phyloP scores from a whole-genome alignment of 2,888 invertebrate genomes.

The Sialis lutaria region DNA sequence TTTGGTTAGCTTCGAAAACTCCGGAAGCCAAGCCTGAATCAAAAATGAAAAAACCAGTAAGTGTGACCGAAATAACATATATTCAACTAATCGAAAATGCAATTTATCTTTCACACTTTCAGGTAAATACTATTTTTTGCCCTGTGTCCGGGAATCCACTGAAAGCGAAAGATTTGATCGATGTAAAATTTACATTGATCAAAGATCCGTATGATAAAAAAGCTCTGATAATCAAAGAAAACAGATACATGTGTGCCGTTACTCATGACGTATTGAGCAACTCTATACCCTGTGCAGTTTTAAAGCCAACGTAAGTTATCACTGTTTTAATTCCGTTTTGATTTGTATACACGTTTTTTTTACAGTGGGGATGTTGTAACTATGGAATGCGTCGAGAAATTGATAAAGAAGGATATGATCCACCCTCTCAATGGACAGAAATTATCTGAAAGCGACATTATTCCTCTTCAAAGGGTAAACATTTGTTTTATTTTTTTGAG shows the following conservation, averaged over 20 bases:
- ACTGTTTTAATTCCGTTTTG: neutral
- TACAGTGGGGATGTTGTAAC: constrained; percentile 88
- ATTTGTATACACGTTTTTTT: constrained; percentile 14
- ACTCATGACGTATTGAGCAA: constrained; percentile 92
- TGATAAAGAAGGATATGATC: constrained; percentile 91
- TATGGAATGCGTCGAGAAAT: constrained; percentile 88
- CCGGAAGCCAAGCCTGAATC: constrained; percentile 59
- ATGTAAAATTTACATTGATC: constrained; percentile 81
- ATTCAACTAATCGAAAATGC: neutral
- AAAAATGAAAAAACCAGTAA: constrained; percentile 58
- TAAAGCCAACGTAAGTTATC: constrained; percentile 61
- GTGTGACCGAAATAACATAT: constrained; percentile 12
- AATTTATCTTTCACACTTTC: constrained; percentile 10
- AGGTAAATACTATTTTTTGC: constrained; percentile 59
- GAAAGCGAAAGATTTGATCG: constrained; percentile 81
- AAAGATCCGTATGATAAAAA: constrained; percentile 77
- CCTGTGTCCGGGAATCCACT: constrained; percentile 74
- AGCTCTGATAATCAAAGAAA: constrained; percentile 73
- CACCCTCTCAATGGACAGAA: constrained; percentile 82
- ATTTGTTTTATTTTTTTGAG: neutral
- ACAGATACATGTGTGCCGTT: constrained; percentile 93
- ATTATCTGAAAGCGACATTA: constrained; percentile 80
- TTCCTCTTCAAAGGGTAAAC: constrained; percentile 66
- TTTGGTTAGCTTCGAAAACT: constrained; percentile 91
- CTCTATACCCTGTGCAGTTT: constrained; percentile 84